Conservation (phyloP, 2,113 vertebrate species). For the Glaucomys volans region DNA sequence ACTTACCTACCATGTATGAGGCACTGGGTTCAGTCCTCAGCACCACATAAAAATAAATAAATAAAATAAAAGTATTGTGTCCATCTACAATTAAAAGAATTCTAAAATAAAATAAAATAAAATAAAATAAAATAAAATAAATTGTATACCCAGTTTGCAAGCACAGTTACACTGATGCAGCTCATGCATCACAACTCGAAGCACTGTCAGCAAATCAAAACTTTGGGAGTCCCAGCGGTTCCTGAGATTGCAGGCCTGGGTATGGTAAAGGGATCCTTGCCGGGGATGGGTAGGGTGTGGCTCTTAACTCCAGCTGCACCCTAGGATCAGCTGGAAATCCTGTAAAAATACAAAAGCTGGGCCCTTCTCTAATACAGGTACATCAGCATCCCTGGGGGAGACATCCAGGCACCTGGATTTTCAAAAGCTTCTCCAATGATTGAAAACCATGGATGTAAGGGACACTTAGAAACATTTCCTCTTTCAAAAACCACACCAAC, state of each 20-base stretch:
- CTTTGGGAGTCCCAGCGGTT: background rate
- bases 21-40: too few relatives aligned
- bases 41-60: too few relatives aligned
- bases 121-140: background rate
- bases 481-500: background rate
- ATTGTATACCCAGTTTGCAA: too few relatives aligned
- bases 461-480: background rate
- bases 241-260: background rate
- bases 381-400: background rate
- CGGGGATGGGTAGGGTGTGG: too few relatives aligned
- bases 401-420: background rate
- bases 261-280: background rate
- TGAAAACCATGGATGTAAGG: background rate
- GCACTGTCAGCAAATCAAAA: background rate
- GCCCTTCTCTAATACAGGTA: background rate
- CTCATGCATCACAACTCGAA: background rate
- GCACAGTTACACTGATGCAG: too few relatives aligned
- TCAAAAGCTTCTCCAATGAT: background rate
- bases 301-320: background rate
- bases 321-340: background rate
- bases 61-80: too few relatives aligned
- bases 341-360: too few relatives aligned
- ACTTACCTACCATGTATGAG: too few relatives aligned
- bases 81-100: too few relatives aligned
- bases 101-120: background rate